These are phyloP conservation scores for Salarias fasciatus DNA, from an alignment of 2,797 vertebrate species.

Conservation along the genomic window DNA sequence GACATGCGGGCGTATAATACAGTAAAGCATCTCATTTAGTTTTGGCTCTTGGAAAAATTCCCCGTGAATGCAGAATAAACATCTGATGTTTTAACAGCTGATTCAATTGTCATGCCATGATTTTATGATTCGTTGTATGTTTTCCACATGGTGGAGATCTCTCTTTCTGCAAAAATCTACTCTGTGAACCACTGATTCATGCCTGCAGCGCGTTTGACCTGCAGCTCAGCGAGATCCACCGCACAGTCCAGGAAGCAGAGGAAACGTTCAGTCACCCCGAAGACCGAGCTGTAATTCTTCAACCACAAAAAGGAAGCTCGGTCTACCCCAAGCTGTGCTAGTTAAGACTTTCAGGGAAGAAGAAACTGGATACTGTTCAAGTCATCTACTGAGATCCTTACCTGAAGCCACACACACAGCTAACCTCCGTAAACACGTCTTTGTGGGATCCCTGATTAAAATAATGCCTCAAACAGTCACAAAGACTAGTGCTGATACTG, in stretches of 20 bases:
- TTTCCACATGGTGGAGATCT: too few relatives aligned
- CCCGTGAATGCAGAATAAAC: neutral
- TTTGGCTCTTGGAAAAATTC: neutral
- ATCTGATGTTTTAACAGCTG: neutral
- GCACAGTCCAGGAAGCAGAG: slow-evolving; percentile 55
- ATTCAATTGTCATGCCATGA: too few relatives aligned
- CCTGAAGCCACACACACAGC: neutral
- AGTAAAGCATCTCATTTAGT: too few relatives aligned
- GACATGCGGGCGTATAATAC: too few relatives aligned
- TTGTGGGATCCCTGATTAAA: too few relatives aligned
- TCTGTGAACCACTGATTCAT: too few relatives aligned
- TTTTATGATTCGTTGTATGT: too few relatives aligned
- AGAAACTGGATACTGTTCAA: slow-evolving; percentile 40
- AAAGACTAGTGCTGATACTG: slow-evolving; percentile 6
- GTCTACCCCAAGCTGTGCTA: slow-evolving; percentile 36
- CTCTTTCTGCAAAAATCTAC: neutral
- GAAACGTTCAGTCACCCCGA: slow-evolving; percentile 17
- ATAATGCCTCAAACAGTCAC: too few relatives aligned
- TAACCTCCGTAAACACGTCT: slow-evolving; percentile 1
- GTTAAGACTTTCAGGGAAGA: slow-evolving; percentile 18
- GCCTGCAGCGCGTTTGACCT: neutral
- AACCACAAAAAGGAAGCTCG: slow-evolving; percentile 48
- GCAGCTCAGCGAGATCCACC: slow-evolving; percentile 16
- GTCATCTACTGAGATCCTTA: slow-evolving; percentile 12
- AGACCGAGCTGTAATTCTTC: slow-evolving; percentile 40